These are phyloP conservation scores for Zele albiditarsus DNA, from an alignment of 2,888 invertebrate genomes.

Conservation along the genomic window DNA sequence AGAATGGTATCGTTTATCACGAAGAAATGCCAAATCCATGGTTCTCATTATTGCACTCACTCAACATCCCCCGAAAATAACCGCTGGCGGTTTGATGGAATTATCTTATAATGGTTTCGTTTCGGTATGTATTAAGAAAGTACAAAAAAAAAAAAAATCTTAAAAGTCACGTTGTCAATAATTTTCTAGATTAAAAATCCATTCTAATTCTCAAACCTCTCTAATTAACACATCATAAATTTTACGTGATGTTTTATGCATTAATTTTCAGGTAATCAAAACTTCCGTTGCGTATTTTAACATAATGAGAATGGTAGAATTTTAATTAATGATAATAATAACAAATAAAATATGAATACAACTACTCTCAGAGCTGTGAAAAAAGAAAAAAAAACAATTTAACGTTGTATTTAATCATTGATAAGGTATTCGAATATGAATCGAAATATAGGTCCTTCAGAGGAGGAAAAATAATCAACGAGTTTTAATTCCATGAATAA, in stretches of 20 bases:
- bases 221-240: no score
- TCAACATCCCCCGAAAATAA: conserved; percentile 50
- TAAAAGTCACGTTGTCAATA: no score
- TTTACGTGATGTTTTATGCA: no score
- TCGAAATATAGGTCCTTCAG: no score
- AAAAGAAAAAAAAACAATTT: background rate
- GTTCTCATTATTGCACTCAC: conserved; percentile 43
- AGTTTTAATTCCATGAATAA: no score
- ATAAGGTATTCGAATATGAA: background rate
- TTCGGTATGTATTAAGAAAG: conserved; percentile 49
- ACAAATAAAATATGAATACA: background rate
- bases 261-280: conserved; percentile 43
- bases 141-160: no score
- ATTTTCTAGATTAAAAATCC: no score
- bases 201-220: no score
- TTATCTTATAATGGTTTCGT: conserved; percentile 58
- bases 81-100: conserved; percentile 59
- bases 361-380: no score
- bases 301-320: conserved; percentile 40
- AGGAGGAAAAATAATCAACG: no score
- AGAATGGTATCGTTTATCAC: conserved; percentile 48
- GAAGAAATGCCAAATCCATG: conserved; percentile 27
- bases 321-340: background rate
- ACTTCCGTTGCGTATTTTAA: conserved; percentile 46
- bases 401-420: background rate